Percentiles rank a stretch among this genome's conserved stretches.
phyloP scores from a whole-genome alignment of 1,140 invertebrate genomes.

The Dufourea novaeangliae region DNA sequence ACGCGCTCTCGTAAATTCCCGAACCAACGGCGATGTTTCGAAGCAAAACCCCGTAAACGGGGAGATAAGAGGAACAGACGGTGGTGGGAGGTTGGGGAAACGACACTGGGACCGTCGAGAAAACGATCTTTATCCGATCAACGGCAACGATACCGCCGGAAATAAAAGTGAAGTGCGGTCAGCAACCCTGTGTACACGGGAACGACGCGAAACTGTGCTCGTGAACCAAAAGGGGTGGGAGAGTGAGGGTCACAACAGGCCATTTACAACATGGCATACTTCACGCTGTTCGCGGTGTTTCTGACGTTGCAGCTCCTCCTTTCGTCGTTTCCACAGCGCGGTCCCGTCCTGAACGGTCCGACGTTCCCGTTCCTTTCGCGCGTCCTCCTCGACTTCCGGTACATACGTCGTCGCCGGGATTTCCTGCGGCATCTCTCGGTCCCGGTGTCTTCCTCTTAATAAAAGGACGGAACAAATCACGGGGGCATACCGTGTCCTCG shows the following conservation, averaged over 20 bases:
- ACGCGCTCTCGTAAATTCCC: constrained; percentile 33
- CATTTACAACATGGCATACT: constrained; percentile 73
- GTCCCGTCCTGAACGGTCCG: constrained; percentile 73
- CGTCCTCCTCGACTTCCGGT: constrained; percentile 72
- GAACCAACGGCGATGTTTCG: not conserved
- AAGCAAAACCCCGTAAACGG: not conserved
- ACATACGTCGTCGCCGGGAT: constrained; percentile 71
- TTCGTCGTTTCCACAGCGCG: constrained; percentile 71
- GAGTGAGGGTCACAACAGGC: constrained; percentile 15
- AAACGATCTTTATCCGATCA: constrained; percentile 45
- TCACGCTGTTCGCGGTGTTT: constrained; percentile 77
- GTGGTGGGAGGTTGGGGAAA: not conserved
- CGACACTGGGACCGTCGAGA: not conserved
- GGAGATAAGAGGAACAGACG: no score
- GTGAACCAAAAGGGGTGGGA: no score
- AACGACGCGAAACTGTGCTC: constrained; percentile 43
- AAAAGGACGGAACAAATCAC: constrained; percentile 44
- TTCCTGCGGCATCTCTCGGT: constrained; percentile 69
- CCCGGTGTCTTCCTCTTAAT: constrained; percentile 37
- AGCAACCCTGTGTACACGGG: no score
- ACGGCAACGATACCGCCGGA: constrained; percentile 23
- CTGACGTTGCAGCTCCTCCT: constrained; percentile 76
- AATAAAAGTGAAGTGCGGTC: constrained; percentile 37
- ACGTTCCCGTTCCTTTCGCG: constrained; percentile 71
- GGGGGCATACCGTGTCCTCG: constrained; percentile 14